phyloP scores from a whole-genome alignment of 2,797 vertebrate species.

The Pseudomugil gertrudae region DNA sequence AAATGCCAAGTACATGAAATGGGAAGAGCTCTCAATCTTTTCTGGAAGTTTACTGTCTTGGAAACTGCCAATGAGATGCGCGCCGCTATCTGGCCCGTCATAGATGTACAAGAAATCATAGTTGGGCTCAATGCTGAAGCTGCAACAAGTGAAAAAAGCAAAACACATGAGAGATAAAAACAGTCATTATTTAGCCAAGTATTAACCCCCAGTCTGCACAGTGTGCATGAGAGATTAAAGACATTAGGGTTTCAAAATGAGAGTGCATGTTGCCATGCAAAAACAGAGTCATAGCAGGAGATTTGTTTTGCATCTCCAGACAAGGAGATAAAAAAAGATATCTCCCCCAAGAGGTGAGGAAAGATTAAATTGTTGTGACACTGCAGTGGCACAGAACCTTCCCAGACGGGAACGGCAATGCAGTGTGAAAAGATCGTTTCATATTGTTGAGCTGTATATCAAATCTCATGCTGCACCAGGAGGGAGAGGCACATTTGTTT shows the following conservation, averaged over 20 bases:
- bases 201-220: constrained; percentile 51
- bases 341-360: constrained; percentile 73
- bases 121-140: constrained; percentile 98
- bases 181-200: constrained; percentile 44
- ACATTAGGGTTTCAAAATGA: constrained; percentile 51
- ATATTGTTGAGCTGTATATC: constrained; percentile 73
- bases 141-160: constrained; percentile 65
- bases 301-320: constrained; percentile 76
- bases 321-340: constrained; percentile 64
- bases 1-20: constrained; percentile 96
- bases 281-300: constrained; percentile 66
- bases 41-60: constrained; percentile 98
- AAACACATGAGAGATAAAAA: constrained; percentile 49
- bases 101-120: constrained; percentile 99
- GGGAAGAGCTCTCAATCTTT: constrained; percentile 95
- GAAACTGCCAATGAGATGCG: constrained; percentile 94
- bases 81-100: constrained; percentile 90
- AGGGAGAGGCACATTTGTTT: constrained; percentile 66
- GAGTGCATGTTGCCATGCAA: constrained; percentile 34
- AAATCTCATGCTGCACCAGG: constrained; percentile 70
- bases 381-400: constrained; percentile 69
- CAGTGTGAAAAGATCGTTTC: constrained; percentile 74
- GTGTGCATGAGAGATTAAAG: constrained; percentile 52
- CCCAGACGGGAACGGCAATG: constrained; percentile 68
- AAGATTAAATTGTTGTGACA: constrained; percentile 80